Evolutionary conservation across 2,113 vertebrate genomes (phyloP).

Genomic region (Apistogramma diplotaenia): DNA sequence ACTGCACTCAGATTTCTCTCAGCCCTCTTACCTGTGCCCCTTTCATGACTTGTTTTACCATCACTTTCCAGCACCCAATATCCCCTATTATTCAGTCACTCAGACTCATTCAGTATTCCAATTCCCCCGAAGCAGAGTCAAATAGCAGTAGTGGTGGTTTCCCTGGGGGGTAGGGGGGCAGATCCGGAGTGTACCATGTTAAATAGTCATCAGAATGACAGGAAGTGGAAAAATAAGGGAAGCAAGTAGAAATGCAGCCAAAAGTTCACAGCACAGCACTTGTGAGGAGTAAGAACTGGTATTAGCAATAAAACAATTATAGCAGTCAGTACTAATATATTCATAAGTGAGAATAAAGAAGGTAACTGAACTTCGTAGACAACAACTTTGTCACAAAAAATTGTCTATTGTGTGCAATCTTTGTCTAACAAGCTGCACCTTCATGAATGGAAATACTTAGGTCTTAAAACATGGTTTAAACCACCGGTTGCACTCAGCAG

Average conservation of each 20-base stretch:
- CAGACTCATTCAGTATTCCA: constrained; percentile 25
- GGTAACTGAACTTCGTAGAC: background rate
- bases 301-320: background rate
- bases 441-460: too few species aligned
- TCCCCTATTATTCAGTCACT: constrained; percentile 23
- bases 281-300: background rate
- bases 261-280: background rate
- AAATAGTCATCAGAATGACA: constrained; percentile 46
- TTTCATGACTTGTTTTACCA: background rate
- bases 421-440: rapidly evolving
- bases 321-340: background rate
- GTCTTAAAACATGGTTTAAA: too few species aligned
- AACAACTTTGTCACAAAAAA: background rate
- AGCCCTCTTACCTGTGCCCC: background rate
- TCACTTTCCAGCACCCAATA: background rate
- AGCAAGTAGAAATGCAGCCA: background rate
- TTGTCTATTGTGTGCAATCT: background rate
- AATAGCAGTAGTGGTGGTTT: constrained; percentile 1
- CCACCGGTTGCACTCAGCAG: too few species aligned
- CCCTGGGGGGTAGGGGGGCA: constrained; percentile 39
- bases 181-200: constrained; percentile 35
- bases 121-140: constrained; percentile 30
- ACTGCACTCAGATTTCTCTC: background rate
- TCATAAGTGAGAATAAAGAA: constrained; percentile 2
- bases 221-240: background rate